phyloP scores from a whole-genome alignment of 2,797 vertebrate species.

The Bradypus variegatus region DNA sequence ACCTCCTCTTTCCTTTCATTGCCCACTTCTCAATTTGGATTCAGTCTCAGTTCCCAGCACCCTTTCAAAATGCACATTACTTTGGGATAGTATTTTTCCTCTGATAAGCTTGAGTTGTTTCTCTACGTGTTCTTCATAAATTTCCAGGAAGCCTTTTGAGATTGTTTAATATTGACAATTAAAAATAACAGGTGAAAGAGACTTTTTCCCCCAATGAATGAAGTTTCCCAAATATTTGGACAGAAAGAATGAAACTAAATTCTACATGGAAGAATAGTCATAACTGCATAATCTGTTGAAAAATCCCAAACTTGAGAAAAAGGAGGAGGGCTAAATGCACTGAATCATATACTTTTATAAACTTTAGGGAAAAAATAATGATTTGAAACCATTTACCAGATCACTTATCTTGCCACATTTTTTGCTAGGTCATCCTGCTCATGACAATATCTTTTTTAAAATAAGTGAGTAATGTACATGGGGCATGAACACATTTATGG shows the following conservation, averaged over 20 bases:
- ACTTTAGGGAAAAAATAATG: neutral
- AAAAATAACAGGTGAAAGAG: slow-evolving; percentile 49
- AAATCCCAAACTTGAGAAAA: slow-evolving; percentile 31
- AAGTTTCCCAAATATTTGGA: slow-evolving; percentile 57
- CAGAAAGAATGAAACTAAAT: slow-evolving; percentile 31
- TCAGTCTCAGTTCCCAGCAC: neutral
- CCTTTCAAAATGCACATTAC: neutral
- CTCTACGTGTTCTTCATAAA: slow-evolving; percentile 15
- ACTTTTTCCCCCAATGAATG: slow-evolving; percentile 44
- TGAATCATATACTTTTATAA: slow-evolving; percentile 24
- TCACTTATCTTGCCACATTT: neutral
- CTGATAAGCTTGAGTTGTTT: slow-evolving; percentile 25
- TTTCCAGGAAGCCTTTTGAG: slow-evolving; percentile 46
- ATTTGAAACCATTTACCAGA: slow-evolving; percentile 14
- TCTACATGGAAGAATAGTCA: slow-evolving; percentile 34
- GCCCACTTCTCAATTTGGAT: neutral
- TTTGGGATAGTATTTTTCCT: slow-evolving; percentile 15
- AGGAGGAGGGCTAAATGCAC: neutral
- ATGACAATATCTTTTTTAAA: neutral
- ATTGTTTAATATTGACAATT: slow-evolving; percentile 44
- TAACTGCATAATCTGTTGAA: slow-evolving; percentile 44
- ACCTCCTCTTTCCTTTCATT: neutral
- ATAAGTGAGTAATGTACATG: neutral
- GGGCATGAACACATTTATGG: neutral
- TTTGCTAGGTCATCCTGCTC: neutral